Percentiles rank a stretch among this genome's conserved stretches.
These are phyloP conservation scores for Eudemis profundana DNA, from an alignment of 2,888 invertebrate genomes.

Conservation along the genomic window DNA sequence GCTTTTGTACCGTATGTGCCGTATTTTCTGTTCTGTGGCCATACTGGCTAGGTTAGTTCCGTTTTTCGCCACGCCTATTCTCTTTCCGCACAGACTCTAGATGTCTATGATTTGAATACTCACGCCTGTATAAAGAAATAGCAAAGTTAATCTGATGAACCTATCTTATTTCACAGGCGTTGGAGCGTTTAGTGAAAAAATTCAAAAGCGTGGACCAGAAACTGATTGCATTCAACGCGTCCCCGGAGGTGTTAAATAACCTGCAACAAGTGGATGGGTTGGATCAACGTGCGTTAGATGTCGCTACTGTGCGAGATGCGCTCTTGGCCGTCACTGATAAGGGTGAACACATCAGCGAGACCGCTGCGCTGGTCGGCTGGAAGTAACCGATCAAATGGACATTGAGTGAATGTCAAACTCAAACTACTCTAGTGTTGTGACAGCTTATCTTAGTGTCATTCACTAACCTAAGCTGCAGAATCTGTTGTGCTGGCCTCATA, in stretches of 20 bases:
- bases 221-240: slow-evolving; percentile 79
- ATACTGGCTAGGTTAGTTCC: no score
- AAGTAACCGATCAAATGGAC: slow-evolving; percentile 8
- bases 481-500: no score
- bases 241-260: slow-evolving; percentile 52
- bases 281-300: slow-evolving; percentile 54
- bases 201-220: slow-evolving; percentile 79
- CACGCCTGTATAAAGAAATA: background rate
- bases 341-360: slow-evolving; percentile 34
- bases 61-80: no score
- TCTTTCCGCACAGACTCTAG: no score
- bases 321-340: slow-evolving; percentile 43
- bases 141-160: background rate
- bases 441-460: no score
- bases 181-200: slow-evolving; percentile 84
- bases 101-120: background rate
- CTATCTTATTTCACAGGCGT: slow-evolving; percentile 73
- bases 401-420: background rate
- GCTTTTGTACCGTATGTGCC: no score
- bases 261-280: slow-evolving; percentile 56
- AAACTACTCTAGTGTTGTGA: slow-evolving; percentile 1
- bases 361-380: slow-evolving; percentile 32
- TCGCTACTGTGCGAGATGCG: slow-evolving; percentile 45
- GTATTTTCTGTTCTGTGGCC: no score
- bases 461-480: no score